phyloP scores from a whole-genome alignment of 2,888 invertebrate species.

The Hypsopygia costalis region DNA sequence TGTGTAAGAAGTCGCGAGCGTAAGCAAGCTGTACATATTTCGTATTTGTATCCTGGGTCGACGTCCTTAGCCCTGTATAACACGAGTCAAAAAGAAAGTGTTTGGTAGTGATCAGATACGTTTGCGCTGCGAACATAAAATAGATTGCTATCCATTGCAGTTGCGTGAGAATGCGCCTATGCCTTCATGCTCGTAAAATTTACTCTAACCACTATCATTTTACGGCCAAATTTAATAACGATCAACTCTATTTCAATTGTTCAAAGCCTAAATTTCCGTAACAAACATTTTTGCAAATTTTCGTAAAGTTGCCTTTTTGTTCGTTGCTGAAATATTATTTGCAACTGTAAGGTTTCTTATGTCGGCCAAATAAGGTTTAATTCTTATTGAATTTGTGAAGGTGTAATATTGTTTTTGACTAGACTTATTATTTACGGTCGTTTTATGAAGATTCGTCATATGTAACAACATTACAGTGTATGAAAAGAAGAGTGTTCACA shows the following conservation, averaged over 20 bases:
- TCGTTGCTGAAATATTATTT: background rate
- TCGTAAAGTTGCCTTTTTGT: background rate
- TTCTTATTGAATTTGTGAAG: background rate
- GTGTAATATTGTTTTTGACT: background rate
- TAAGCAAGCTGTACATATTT: no score
- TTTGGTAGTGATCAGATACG: background rate
- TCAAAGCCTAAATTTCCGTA: background rate
- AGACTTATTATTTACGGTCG: conserved; percentile 6
- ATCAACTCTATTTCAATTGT: background rate
- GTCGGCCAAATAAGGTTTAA: background rate
- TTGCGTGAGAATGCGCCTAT: conserved; percentile 44
- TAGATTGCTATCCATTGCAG: conserved; percentile 17
- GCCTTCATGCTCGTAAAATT: conserved; percentile 35
- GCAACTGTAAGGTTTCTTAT: no score
- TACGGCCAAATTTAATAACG: conserved; percentile 8
- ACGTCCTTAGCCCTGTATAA: conserved; percentile 4
- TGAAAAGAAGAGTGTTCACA: background rate
- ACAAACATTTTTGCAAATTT: background rate
- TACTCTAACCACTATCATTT: conserved; percentile 20
- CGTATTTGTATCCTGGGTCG: conserved; percentile 5
- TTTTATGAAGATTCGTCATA: background rate
- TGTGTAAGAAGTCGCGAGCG: no score
- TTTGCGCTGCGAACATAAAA: background rate
- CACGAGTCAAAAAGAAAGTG: conserved; percentile 6
- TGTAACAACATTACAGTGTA: background rate